Base-by-base conservation (phyloP, 2,113 vertebrate genomes). In the Nannobrachium achirus region DNA sequence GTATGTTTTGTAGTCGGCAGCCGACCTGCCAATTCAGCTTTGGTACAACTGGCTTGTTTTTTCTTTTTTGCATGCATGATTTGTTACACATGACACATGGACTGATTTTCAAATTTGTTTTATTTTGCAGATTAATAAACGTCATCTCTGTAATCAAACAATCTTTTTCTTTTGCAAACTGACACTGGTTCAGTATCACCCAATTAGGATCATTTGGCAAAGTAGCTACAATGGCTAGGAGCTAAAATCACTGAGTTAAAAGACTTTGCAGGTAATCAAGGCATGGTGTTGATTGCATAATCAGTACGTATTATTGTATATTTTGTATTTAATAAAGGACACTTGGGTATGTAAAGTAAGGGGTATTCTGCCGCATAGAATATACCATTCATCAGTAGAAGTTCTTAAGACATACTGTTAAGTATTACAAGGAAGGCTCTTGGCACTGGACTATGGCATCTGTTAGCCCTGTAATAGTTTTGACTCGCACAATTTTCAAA, bases 201-300 rank as follows among this genome's bases (percentile, higher is more conserved):
- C 33, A 7, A 63, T 50, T 60, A 15, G 69, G 57, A 68, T 75
- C 46, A 57, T 66, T 69, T 68, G 14, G 50, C 48, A 67, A 67
- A 68, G 25, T 70, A 51, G 50, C 25, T 8, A 55, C 42, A 79
- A 52, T 53, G 18, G 55, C 38, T 39, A 38, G 39, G 33, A 59
- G 49, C 64, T 78, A 42, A 52, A 70, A 41, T 39, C 16, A 49
- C 57, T 65, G 15, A 72, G 46, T 80, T 65, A 16, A 69, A 71
- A 57, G 57, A 33, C 50, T 45, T 63, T 82, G 73, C 51, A 70
- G 41, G 48, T 66, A 55, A 49, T 82, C 42, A 83, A 88, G 84
- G 76, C 84, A 81, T 89, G 78, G 15, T 67, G 61, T 67, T 82
- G 85, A 79, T 82, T 84, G 75, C 84, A 85, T 84, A 71, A 76